Conservation (phyloP, 2,113 vertebrate genomes). For the Callopanchax toddi region DNA sequence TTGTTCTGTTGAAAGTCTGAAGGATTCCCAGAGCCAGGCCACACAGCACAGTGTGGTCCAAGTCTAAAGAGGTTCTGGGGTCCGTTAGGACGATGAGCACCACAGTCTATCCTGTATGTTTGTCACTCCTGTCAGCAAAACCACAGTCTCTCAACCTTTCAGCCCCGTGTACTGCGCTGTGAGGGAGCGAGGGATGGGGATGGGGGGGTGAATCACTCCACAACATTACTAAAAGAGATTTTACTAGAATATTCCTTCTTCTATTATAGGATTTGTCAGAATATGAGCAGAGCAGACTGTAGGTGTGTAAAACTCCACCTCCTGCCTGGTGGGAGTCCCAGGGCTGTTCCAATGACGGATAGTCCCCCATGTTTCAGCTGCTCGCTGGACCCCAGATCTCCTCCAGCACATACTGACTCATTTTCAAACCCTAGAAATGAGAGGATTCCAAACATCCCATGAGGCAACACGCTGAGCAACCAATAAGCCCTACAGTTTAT, state of each 20-base stretch:
- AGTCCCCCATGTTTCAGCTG: constrained; percentile 42
- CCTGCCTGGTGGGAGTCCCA: constrained; percentile 49
- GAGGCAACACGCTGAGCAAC: constrained; percentile 41
- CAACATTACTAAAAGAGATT: constrained; percentile 23
- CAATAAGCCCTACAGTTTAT: constrained; percentile 43
- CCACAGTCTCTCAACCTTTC: constrained; percentile 34
- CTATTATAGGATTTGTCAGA: constrained; percentile 51
- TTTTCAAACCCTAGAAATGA: constrained; percentile 30
- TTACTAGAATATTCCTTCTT: constrained; percentile 49
- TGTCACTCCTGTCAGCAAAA: constrained; percentile 49
- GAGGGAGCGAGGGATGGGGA: background rate
- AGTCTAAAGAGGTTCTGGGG: constrained; percentile 27
- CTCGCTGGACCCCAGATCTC: constrained; percentile 29
- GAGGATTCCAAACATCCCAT: constrained; percentile 12
- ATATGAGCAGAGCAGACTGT: constrained; percentile 26
- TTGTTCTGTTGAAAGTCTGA: constrained; percentile 30
- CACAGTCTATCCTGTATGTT: constrained; percentile 33
- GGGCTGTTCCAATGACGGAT: constrained; percentile 52
- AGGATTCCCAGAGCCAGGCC: constrained; percentile 13
- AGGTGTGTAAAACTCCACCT: constrained; percentile 45
- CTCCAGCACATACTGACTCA: constrained; percentile 28
- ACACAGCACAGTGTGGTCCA: constrained; percentile 37
- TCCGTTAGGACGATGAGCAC: constrained; percentile 32
- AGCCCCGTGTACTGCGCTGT: constrained; percentile 16
- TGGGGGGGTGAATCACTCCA: constrained; percentile 25